phyloP scores from a whole-genome alignment of 2,113 vertebrate species.

The Mormyrus lacerda region DNA sequence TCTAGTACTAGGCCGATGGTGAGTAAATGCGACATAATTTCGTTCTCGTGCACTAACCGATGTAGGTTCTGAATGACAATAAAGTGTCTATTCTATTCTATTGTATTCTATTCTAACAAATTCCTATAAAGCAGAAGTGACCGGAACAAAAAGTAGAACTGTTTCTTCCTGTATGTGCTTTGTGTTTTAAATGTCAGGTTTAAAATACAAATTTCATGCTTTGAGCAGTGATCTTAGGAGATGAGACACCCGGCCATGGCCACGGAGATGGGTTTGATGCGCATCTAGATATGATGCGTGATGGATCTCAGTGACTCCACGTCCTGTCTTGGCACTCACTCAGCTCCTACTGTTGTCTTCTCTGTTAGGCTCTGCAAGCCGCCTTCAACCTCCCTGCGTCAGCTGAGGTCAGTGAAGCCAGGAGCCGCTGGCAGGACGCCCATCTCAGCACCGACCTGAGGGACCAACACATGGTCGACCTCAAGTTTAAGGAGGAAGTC shows the following conservation, averaged over 20 bases:
- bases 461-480: constrained; percentile 85
- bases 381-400: constrained; percentile 74
- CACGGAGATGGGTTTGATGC: neutral
- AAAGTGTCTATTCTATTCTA: too few species aligned
- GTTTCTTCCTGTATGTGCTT: neutral
- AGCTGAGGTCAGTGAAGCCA: constrained; percentile 59
- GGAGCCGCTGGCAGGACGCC: constrained; percentile 84
- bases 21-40: too few species aligned
- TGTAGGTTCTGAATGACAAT: too few species aligned
- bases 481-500: constrained; percentile 94
- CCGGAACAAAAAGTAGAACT: neutral
- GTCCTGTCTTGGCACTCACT: neutral
- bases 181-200: neutral
- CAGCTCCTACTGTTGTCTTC: neutral
- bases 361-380: constrained; percentile 68
- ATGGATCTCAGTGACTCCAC: neutral
- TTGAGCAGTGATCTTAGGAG: neutral
- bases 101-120: neutral
- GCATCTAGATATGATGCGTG: neutral
- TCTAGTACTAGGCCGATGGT: too few species aligned
- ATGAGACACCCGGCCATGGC: neutral
- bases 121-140: neutral
- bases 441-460: constrained; percentile 88
- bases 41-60: too few species aligned
- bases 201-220: neutral